phyloP scores from a whole-genome alignment of 2,888 invertebrate genomes.

The Tinea semifulvella region DNA sequence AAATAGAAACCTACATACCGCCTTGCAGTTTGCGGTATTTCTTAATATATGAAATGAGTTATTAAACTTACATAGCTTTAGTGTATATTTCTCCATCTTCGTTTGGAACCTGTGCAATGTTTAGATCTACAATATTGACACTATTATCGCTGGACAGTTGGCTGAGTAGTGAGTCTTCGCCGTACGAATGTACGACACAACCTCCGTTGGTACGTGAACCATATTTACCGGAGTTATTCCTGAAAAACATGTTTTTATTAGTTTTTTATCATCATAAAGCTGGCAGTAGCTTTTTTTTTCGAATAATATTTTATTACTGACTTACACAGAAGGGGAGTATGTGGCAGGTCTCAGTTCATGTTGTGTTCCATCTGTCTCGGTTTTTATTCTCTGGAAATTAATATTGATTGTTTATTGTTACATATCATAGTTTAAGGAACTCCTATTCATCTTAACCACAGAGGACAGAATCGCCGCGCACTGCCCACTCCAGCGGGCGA shows the following conservation, averaged over 20 bases:
- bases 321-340: slow-evolving; percentile 44
- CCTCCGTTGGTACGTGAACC: slow-evolving; percentile 64
- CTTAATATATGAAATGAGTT: too few relatives aligned
- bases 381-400: slow-evolving; percentile 42
- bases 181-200: slow-evolving; percentile 68
- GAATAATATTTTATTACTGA: too few relatives aligned
- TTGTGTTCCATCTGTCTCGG: slow-evolving; percentile 29
- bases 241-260: too few relatives aligned
- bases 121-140: slow-evolving; percentile 31
- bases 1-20: too few relatives aligned
- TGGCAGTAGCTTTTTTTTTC: too few relatives aligned
- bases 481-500: too few relatives aligned
- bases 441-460: too few relatives aligned
- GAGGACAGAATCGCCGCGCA: too few relatives aligned
- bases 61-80: slow-evolving; percentile 58
- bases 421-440: too few relatives aligned
- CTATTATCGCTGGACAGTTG: slow-evolving; percentile 24
- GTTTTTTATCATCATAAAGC: not conserved
- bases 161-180: slow-evolving; percentile 58
- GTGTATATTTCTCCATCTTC: slow-evolving; percentile 53
- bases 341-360: slow-evolving; percentile 37
- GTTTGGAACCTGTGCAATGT: slow-evolving; percentile 55
- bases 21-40: too few relatives aligned
- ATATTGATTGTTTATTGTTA: too few relatives aligned
- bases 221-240: slow-evolving; percentile 48